Percentiles rank a stretch among this genome's conserved stretches.
These are phyloP conservation scores for Amyelois transitella DNA, from an alignment of 1,140 invertebrate species.

Conservation along the genomic window DNA sequence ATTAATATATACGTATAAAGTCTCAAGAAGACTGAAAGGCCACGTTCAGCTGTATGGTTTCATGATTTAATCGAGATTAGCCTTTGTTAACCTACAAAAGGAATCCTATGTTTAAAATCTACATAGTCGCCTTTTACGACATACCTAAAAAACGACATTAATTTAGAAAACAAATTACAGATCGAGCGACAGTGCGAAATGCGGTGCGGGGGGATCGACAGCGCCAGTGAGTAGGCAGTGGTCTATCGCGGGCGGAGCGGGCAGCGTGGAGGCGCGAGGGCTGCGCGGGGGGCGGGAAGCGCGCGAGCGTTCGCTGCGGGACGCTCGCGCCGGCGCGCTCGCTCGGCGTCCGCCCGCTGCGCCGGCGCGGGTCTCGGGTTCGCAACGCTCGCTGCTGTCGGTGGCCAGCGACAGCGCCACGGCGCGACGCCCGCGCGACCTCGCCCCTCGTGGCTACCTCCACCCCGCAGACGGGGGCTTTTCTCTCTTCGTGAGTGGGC, in stretches of 20 bases:
- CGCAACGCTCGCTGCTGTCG: conserved; percentile 62
- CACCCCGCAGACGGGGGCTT: conserved; percentile 57
- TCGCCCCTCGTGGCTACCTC: conserved; percentile 45
- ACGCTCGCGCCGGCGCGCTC: conserved; percentile 19
- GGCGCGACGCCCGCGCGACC: conserved; percentile 58
- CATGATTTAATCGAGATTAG: no score
- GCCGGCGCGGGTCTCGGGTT: conserved; percentile 43
- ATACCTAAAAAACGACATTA: no score
- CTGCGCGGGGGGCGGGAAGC: conserved; percentile 20
- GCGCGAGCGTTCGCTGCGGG: conserved; percentile 22
- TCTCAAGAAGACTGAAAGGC: no score
- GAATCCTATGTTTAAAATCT: no score
- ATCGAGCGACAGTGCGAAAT: conserved; percentile 72
- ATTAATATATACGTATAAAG: no score
- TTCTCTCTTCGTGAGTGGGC: conserved; percentile 74
- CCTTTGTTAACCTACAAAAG: no score
- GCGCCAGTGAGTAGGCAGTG: conserved; percentile 70
- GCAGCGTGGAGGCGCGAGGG: conserved; percentile 15
- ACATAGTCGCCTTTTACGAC: no score
- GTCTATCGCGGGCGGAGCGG: conserved; percentile 29
- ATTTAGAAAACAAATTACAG: conserved; percentile 26
- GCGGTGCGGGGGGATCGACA: conserved; percentile 46
- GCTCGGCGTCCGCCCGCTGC: conserved; percentile 38
- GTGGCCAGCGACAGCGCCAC: conserved; percentile 69
- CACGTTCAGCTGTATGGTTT: no score